phyloP scores from a whole-genome alignment of 2,888 invertebrate genomes.

The Sminthurides aquaticus region DNA sequence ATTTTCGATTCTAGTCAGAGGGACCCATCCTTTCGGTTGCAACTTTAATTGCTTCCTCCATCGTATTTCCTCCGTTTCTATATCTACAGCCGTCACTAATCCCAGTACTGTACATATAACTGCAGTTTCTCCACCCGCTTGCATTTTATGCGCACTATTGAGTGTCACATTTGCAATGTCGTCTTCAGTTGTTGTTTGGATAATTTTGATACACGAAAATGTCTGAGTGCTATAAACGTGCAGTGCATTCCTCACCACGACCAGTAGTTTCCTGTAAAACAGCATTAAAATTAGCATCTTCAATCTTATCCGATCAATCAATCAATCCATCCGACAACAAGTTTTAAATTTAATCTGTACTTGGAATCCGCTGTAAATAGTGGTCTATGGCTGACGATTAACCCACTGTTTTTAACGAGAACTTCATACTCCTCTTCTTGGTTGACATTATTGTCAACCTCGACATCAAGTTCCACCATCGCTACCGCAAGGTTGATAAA shows the following conservation, averaged over 20 bases:
- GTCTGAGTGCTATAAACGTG: conserved; percentile 60
- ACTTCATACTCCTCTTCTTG: conserved; percentile 26
- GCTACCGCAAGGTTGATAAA: neutral
- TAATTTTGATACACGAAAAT: conserved; percentile 56
- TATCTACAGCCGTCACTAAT: conserved; percentile 55
- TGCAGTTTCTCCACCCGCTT: conserved; percentile 46
- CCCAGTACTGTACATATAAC: conserved; percentile 55
- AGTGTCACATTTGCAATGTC: conserved; percentile 52
- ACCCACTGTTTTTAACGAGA: conserved; percentile 55
- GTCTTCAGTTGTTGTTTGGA: conserved; percentile 52
- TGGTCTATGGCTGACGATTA: conserved; percentile 56
- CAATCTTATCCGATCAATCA: too few relatives aligned
- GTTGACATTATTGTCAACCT: neutral
- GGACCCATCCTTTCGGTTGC: conserved; percentile 23
- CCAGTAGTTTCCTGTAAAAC: conserved; percentile 57
- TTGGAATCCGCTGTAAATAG: conserved; percentile 57
- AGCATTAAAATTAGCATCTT: too few relatives aligned
- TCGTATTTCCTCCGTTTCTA: conserved; percentile 51
- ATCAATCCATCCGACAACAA: too few relatives aligned
- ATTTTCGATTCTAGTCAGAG: conserved; percentile 17
- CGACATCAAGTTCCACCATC: neutral
- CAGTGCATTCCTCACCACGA: conserved; percentile 56
- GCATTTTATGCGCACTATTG: conserved; percentile 47
- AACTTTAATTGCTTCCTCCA: conserved; percentile 35
- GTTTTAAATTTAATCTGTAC: conserved; percentile 49